Conservation (phyloP, 2,113 vertebrate species). For the Maccullochella peelii region DNA sequence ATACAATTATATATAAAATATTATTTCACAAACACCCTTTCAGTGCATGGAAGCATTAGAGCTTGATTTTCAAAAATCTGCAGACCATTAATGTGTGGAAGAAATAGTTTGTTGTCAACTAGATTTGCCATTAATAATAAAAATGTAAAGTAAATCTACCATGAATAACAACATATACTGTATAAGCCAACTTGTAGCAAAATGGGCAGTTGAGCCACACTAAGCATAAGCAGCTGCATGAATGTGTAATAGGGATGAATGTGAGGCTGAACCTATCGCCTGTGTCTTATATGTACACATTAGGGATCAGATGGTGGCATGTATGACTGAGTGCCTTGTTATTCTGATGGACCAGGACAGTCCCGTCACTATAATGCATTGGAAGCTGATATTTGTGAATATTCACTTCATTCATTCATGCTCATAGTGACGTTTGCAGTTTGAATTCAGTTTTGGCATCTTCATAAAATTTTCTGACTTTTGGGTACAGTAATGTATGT, state of each 20-base stretch:
- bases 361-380: not conserved
- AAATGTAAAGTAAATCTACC: slow-evolving; percentile 11
- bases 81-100: not conserved
- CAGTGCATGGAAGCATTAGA: not conserved
- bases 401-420: not conserved
- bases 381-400: not conserved
- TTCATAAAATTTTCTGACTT: not conserved
- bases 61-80: not conserved
- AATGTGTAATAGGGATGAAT: not conserved
- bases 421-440: not conserved
- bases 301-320: not conserved
- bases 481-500: not conserved
- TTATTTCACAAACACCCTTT: not conserved
- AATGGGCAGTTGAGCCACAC: not conserved
- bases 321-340: not conserved
- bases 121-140: not conserved
- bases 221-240: not conserved
- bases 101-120: not conserved
- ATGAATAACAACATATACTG: slow-evolving; percentile 8
- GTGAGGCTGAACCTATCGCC: slow-evolving; percentile 3
- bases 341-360: not conserved
- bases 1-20: not conserved
- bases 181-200: not conserved
- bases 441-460: not conserved
- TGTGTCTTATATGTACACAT: slow-evolving; percentile 2